Conservation (phyloP, 2,113 vertebrate species). For the Bucco capensis region DNA sequence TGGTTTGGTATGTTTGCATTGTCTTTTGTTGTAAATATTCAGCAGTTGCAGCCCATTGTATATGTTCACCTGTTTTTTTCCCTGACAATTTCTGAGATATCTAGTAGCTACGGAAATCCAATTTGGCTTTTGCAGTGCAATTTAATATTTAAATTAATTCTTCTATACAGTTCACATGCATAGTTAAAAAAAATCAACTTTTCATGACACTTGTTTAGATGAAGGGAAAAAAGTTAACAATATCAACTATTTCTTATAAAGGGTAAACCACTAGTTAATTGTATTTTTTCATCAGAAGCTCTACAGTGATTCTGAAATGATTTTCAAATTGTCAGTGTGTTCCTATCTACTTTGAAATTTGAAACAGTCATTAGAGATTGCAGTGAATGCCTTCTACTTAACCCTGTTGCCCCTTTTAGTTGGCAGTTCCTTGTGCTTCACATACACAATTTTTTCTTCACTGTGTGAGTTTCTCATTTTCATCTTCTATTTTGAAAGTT, state of each 20-base stretch:
- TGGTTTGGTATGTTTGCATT: neutral
- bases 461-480: neutral
- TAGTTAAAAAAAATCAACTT: neutral
- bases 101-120: fast-evolving
- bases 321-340: neutral
- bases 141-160: neutral
- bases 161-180: neutral
- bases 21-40: neutral
- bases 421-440: neutral
- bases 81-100: neutral
- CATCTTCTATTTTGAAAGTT: neutral
- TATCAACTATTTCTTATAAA: neutral
- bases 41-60: neutral
- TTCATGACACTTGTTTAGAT: neutral
- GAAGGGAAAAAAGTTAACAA: neutral
- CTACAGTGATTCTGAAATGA: neutral
- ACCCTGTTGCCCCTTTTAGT: neutral
- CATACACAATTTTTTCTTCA: neutral
- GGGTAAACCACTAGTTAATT: neutral
- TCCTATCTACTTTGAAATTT: neutral
- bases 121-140: neutral
- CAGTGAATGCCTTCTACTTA: neutral
- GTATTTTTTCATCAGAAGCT: neutral
- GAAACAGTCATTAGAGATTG: neutral
- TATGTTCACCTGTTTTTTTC: neutral